Conservation (phyloP, 2,888 invertebrate species). For the Sphaerophoria taeniata region DNA sequence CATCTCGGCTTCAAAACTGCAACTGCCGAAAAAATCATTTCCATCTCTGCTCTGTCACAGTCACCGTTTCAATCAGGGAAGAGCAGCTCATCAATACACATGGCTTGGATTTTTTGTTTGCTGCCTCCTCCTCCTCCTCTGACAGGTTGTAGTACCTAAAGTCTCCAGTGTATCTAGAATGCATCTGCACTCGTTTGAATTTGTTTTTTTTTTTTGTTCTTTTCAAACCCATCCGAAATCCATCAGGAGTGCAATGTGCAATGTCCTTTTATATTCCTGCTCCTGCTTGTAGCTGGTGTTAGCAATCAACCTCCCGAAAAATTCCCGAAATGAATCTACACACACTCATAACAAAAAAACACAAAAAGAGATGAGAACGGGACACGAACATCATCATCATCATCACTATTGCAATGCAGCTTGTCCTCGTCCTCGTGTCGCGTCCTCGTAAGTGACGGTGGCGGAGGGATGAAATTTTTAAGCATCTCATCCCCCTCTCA, state of each 20-base stretch:
- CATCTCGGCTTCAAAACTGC: slow-evolving; percentile 56
- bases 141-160: slow-evolving; percentile 41
- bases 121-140: background rate
- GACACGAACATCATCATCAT: slow-evolving; percentile 66
- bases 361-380: slow-evolving; percentile 13
- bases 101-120: slow-evolving; percentile 31
- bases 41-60: slow-evolving; percentile 74
- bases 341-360: too few relatives aligned
- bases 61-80: slow-evolving; percentile 73
- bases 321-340: slow-evolving; percentile 59
- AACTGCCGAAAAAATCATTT: slow-evolving; percentile 74
- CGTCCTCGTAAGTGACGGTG: slow-evolving; percentile 38
- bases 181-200: slow-evolving; percentile 44
- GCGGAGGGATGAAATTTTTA: slow-evolving; percentile 24
- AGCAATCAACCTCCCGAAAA: slow-evolving; percentile 49
- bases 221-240: slow-evolving; percentile 13
- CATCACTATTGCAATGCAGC: slow-evolving; percentile 53
- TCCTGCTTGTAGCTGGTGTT: slow-evolving; percentile 2
- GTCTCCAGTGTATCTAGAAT: slow-evolving; percentile 25
- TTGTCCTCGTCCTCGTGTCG: slow-evolving; percentile 44
- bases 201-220: slow-evolving; percentile 3
- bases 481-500: slow-evolving; percentile 47
- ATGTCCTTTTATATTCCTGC: slow-evolving; percentile 44
- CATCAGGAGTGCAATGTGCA: slow-evolving; percentile 49
- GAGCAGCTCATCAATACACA: slow-evolving; percentile 72